Evolutionary conservation across 2,797 vertebrate genomes (phyloP).

Genomic region (Coreius guichenoti): DNA sequence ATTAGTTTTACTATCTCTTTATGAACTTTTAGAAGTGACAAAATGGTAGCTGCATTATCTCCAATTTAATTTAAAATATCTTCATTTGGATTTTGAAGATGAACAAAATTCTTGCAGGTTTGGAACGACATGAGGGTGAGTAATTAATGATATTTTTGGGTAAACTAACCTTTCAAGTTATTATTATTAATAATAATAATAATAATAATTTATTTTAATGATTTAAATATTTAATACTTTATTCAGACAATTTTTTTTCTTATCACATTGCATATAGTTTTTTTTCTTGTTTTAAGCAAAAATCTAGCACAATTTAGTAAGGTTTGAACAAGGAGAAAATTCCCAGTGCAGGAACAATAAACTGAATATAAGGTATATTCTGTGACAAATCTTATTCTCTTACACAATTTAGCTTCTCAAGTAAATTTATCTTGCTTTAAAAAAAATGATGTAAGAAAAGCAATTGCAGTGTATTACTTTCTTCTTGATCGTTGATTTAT

Average conservation of each 20-base stretch:
- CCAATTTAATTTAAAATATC: neutral
- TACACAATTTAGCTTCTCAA: neutral
- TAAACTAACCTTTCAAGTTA: neutral
- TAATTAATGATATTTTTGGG: neutral
- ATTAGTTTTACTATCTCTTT: no score
- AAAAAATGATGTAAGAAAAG: neutral
- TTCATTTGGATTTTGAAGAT: neutral
- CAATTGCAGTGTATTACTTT: neutral
- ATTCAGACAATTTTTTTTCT: neutral
- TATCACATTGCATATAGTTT: no score
- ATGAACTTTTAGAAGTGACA: no score
- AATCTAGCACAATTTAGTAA: neutral
- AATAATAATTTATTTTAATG: no score
- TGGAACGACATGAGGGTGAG: neutral
- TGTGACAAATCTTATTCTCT: neutral
- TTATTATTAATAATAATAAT: no score
- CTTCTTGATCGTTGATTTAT: neutral
- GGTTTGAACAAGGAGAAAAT: neutral
- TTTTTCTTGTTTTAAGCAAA: neutral
- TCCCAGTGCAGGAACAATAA: neutral
- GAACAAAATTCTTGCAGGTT: neutral
- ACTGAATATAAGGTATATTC: neutral
- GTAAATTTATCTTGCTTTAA: neutral
- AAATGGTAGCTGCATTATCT: neutral
- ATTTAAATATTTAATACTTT: neutral